Evolutionary conservation across 1,140 invertebrate species (phyloP).

Genomic region (Diachasma alloeum): DNA sequence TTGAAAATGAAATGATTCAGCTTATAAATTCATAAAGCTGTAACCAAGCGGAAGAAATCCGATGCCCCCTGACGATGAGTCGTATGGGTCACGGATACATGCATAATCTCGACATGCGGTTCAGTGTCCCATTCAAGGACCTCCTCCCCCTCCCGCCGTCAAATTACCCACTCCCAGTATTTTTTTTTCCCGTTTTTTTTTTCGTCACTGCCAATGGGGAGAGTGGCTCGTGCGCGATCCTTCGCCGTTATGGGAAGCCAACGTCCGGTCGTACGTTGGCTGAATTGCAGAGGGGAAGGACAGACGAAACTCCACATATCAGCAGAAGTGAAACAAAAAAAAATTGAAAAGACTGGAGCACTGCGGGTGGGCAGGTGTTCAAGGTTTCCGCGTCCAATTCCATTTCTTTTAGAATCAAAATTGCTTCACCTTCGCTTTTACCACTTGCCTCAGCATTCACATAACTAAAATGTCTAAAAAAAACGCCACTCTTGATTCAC

Average conservation of each 20-base stretch:
- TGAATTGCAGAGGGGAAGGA: neutral
- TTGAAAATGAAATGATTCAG: neutral
- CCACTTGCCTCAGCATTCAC: neutral
- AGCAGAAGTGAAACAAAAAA: constrained; percentile 21
- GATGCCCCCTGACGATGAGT: neutral
- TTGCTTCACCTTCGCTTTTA: neutral
- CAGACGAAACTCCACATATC: neutral
- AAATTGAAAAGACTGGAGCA: constrained; percentile 14
- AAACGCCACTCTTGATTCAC: too few species aligned
- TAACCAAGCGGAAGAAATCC: constrained; percentile 21
- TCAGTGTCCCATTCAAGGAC: constrained; percentile 36
- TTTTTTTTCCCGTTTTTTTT: neutral
- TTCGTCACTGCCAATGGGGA: neutral
- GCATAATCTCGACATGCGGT: constrained; percentile 13
- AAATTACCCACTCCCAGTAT: neutral
- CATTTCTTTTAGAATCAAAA: neutral
- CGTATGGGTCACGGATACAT: neutral
- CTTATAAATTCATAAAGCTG: constrained; percentile 8
- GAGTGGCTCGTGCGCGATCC: constrained; percentile 19
- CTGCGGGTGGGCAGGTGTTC: constrained; percentile 1
- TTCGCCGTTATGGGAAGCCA: constrained; percentile 32
- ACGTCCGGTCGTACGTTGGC: constrained; percentile 28
- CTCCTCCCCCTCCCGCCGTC: constrained; percentile 16
- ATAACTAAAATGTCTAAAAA: neutral
- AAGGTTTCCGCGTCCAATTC: neutral